Conservation (phyloP, 2,797 vertebrate species). For the Pangasius krempfi region DNA sequence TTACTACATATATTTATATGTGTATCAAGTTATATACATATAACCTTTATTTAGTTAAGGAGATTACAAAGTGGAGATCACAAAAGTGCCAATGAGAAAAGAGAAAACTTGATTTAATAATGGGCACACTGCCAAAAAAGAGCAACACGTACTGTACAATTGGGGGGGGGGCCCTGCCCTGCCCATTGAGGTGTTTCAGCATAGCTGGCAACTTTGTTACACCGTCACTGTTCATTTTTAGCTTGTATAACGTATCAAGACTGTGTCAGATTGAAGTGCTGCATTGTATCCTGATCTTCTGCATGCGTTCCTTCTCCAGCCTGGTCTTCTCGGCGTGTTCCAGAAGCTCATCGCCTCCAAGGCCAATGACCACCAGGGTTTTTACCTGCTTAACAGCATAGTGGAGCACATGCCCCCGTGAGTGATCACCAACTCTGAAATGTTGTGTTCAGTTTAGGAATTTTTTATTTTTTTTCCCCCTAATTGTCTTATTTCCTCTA, state of each 20-base stretch:
- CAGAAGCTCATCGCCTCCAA: conserved; percentile 98
- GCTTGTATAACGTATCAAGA: neutral
- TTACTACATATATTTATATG: neutral
- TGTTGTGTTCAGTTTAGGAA: too few species aligned
- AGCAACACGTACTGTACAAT: neutral
- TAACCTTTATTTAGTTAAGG: neutral
- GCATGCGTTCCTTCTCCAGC: conserved; percentile 69
- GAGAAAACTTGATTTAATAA: neutral
- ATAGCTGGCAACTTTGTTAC: neutral
- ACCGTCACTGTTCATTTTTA: neutral
- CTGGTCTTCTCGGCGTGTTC: conserved; percentile 95
- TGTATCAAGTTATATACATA: too few species aligned
- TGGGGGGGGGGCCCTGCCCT: neutral
- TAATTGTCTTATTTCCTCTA: neutral
- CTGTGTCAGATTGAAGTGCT: neutral
- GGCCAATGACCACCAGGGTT: conserved; percentile 97
- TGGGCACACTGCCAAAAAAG: neutral
- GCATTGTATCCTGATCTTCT: neutral
- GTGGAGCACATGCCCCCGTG: conserved; percentile 95
- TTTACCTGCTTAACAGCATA: conserved; percentile 97
- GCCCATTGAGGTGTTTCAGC: neutral
- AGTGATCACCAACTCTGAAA: conserved; percentile 63
- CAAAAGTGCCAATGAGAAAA: neutral
- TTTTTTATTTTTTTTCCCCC: neutral
- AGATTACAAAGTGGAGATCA: neutral